These are phyloP conservation scores for Neolamprologus longior DNA, from an alignment of 2,113 vertebrate genomes.

Conservation along the genomic window DNA sequence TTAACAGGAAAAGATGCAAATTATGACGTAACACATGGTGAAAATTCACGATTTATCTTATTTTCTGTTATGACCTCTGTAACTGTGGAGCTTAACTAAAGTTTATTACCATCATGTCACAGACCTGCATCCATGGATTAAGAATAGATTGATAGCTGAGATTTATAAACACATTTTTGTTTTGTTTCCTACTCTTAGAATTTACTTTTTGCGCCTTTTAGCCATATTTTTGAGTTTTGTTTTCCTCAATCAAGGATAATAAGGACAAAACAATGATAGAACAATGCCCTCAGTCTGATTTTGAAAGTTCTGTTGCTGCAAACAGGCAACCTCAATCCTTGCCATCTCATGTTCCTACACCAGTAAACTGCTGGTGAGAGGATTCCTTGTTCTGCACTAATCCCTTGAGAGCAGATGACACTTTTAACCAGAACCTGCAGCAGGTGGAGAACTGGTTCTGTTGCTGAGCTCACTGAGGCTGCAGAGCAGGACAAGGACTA, in stretches of 20 bases:
- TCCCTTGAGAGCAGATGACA: not conserved
- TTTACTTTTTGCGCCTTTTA: fast-evolving
- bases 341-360: not conserved
- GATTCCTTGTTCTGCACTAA: not conserved
- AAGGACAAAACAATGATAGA: not conserved
- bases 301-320: not conserved
- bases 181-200: not conserved
- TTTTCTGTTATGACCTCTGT: not conserved
- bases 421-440: not conserved
- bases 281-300: not conserved
- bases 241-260: not conserved
- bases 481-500: not conserved
- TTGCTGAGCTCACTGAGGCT: not conserved
- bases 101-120: not conserved
- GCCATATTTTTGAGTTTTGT: not conserved
- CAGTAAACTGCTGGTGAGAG: not conserved
- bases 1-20: fast-evolving
- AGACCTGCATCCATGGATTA: not conserved
- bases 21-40: not conserved
- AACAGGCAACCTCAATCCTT: fast-evolving
- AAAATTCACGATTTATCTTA: not conserved
- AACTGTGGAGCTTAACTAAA: not conserved
- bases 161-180: not conserved
- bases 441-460: not conserved
- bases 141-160: not conserved